phyloP scores from a whole-genome alignment of 1,140 invertebrate species.

The Tenebrio molitor region DNA sequence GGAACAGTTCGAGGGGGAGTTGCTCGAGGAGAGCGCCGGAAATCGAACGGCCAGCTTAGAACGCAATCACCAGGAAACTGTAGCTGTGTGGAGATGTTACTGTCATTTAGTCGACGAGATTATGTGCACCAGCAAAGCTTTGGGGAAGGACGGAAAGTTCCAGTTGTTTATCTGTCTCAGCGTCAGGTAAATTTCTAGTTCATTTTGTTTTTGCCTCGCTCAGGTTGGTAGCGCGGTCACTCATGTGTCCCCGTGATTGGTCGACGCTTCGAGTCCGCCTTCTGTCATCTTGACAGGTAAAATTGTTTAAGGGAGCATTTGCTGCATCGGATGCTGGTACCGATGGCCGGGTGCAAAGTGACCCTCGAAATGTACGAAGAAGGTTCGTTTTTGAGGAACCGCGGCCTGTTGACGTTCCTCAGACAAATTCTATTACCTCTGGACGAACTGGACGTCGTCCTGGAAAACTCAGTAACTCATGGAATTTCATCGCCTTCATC shows the following conservation, averaged over 20 bases:
- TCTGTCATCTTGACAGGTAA: too few relatives aligned
- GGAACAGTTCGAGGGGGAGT: conserved; percentile 84
- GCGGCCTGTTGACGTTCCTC: conserved; percentile 87
- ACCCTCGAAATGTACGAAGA: conserved; percentile 97
- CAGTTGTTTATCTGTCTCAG: conserved; percentile 96
- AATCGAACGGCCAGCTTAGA: conserved; percentile 66
- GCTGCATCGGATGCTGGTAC: conserved; percentile 88
- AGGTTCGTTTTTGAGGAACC: conserved; percentile 91
- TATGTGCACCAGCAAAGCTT: conserved; percentile 82
- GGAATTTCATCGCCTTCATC: conserved; percentile 79
- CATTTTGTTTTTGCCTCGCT: too few relatives aligned
- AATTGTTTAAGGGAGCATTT: conserved; percentile 88
- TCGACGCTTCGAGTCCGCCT: too few relatives aligned
- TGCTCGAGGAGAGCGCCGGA: conserved; percentile 72
- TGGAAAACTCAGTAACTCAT: conserved; percentile 95
- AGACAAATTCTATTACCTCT: conserved; percentile 93
- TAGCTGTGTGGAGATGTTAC: conserved; percentile 81
- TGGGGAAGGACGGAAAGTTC: conserved; percentile 99
- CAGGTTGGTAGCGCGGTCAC: too few relatives aligned
- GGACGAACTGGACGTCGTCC: conserved; percentile 91
- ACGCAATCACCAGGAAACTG: conserved; percentile 72
- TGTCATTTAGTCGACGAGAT: conserved; percentile 88
- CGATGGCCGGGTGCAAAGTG: conserved; percentile 87
- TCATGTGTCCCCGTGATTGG: too few relatives aligned
- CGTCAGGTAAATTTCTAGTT: conserved; percentile 74